These are phyloP conservation scores for Pteropus alecto DNA, from an alignment of 2,113 vertebrate genomes.

Conservation along the genomic window DNA sequence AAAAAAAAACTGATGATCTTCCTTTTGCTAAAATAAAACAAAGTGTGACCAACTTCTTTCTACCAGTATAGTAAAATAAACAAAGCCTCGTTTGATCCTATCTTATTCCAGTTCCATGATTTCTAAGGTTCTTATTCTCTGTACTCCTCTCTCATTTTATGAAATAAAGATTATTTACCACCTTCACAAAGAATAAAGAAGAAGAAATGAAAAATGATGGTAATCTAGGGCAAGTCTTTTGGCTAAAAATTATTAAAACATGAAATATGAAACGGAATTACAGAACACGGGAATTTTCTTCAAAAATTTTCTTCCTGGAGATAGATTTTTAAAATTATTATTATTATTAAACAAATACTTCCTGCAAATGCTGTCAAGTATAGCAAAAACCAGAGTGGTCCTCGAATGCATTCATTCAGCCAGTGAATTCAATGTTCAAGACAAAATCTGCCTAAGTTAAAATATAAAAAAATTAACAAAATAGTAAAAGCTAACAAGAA, in stretches of 20 bases:
- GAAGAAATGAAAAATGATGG: slow-evolving; percentile 45
- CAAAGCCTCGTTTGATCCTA: background rate
- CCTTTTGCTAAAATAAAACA: slow-evolving; percentile 11
- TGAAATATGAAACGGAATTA: slow-evolving; percentile 8
- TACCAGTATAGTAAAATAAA: background rate
- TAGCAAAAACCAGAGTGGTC: background rate
- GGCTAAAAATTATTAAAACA: background rate
- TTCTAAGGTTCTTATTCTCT: background rate
- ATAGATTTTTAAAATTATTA: background rate
- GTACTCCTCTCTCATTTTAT: background rate
- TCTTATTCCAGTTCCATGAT: background rate
- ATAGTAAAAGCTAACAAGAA: background rate
- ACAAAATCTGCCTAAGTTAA: background rate
- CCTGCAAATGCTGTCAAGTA: background rate
- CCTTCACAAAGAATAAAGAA: background rate
- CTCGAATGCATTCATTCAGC: background rate
- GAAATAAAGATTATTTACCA: background rate
- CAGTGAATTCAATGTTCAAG: background rate
- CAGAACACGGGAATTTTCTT: background rate
- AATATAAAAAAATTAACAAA: background rate
- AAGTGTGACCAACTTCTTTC: background rate
- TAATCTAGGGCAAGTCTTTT: background rate
- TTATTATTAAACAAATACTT: background rate
- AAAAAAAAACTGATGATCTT: background rate
- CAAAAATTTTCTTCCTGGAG: background rate